Percentiles rank a stretch among this genome's conserved stretches.
Conservation (phyloP, 1,140 invertebrate genomes). For the Drosophila albomicans region DNA sequence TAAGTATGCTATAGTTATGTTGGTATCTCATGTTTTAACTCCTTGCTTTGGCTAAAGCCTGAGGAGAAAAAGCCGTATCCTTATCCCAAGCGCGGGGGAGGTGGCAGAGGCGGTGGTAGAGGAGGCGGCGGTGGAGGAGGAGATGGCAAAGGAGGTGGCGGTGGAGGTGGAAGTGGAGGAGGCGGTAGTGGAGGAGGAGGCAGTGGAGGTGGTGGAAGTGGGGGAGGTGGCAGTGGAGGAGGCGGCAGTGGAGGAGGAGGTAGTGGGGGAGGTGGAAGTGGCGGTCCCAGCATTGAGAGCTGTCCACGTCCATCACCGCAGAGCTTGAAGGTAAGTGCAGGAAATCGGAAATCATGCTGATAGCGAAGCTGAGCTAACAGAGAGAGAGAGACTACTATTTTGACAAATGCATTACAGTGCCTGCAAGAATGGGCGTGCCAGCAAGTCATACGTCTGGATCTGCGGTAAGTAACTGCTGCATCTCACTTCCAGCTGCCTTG, state of each 20-base stretch:
- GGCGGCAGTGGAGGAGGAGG: not conserved
- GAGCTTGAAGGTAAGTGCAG: slow-evolving; percentile 52
- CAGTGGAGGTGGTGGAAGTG: not conserved
- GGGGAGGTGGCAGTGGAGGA: not conserved
- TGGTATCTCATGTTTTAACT: not conserved
- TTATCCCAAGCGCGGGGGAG: not conserved
- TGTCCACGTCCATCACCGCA: slow-evolving; percentile 62
- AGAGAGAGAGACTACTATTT: not conserved
- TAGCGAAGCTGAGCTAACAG: no score
- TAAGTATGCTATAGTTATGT: slow-evolving; percentile 32
- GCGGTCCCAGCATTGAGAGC: slow-evolving; percentile 2
- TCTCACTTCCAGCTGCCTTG: not conserved
- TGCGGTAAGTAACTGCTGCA: slow-evolving; percentile 61
- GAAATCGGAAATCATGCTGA: slow-evolving; percentile 2
- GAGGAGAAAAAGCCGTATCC: not conserved
- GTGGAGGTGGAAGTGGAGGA: not conserved
- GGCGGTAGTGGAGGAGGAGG: not conserved
- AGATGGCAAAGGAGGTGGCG: not conserved
- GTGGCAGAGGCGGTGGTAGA: not conserved
- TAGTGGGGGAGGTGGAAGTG: not conserved
- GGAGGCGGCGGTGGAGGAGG: not conserved
- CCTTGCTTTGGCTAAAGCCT: not conserved
- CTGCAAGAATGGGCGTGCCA: slow-evolving; percentile 73
- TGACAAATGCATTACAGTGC: slow-evolving; percentile 52
- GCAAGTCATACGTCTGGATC: slow-evolving; percentile 72